These are phyloP conservation scores for Campoplex nolae DNA, from an alignment of 2,888 invertebrate genomes.

Conservation along the genomic window DNA sequence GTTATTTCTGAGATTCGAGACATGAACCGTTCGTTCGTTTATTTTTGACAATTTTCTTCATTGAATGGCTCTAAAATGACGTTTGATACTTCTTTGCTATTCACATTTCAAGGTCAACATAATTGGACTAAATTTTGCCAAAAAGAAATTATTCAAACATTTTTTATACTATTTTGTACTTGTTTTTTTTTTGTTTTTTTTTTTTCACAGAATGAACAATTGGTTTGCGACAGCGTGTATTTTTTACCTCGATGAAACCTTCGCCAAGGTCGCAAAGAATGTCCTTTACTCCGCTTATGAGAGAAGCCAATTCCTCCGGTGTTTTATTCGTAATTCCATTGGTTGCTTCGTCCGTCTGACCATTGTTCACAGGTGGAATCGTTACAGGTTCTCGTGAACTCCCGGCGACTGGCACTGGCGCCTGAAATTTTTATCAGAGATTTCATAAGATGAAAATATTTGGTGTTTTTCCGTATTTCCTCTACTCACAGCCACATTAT, in stretches of 20 bases:
- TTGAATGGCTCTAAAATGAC: too few species aligned
- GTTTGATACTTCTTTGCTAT: too few species aligned
- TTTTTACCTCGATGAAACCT: conserved; percentile 87
- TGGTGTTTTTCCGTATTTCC: not conserved
- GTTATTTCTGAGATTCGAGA: not conserved
- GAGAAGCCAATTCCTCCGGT: conserved; percentile 80
- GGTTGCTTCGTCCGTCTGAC: conserved; percentile 10
- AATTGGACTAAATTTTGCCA: too few species aligned
- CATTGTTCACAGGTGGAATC: conserved; percentile 13
- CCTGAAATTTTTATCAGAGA: conserved; percentile 55
- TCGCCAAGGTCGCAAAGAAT: conserved; percentile 93
- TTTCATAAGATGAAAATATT: not conserved
- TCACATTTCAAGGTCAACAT: too few species aligned
- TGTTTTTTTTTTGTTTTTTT: too few species aligned
- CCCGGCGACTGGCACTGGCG: conserved; percentile 71
- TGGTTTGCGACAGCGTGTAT: not conserved
- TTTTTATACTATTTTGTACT: too few species aligned
- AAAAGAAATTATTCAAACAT: too few species aligned
- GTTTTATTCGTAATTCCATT: conserved; percentile 56
- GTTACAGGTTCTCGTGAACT: conserved; percentile 55
- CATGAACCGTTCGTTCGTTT: too few species aligned
- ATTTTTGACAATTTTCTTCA: too few species aligned
- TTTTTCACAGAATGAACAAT: too few species aligned
- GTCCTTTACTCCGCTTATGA: conserved; percentile 89
- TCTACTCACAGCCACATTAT: conserved; percentile 64